Evolutionary conservation across 1,140 invertebrate species (phyloP).

Genomic region (Augochlora pura): DNA sequence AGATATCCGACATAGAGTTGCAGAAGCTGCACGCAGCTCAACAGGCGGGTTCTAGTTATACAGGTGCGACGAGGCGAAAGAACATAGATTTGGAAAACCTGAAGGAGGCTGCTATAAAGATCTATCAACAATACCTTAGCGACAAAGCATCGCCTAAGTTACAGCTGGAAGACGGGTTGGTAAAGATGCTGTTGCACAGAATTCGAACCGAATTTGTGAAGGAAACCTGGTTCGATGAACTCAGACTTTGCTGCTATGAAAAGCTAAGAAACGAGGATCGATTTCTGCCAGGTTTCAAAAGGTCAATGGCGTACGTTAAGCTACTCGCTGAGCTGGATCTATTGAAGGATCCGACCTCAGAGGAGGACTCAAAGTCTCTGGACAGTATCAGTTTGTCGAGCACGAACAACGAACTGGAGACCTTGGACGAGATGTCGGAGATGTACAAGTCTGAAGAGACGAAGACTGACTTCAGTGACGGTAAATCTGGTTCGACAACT

Average conservation of each 20-base stretch:
- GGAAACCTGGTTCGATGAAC: constrained; percentile 92
- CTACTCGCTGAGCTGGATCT: constrained; percentile 89
- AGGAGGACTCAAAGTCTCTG: constrained; percentile 82
- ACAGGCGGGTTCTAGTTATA: constrained; percentile 31
- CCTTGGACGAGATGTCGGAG: constrained; percentile 65
- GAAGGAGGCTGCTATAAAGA: constrained; percentile 88
- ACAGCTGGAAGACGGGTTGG: constrained; percentile 84
- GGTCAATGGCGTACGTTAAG: constrained; percentile 86
- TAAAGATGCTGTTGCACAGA: constrained; percentile 84
- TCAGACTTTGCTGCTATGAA: constrained; percentile 86
- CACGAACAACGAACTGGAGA: constrained; percentile 75
- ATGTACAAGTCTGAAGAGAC: constrained; percentile 47
- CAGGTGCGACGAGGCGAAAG: constrained; percentile 64
- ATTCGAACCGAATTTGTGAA: constrained; percentile 84
- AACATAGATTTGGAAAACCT: constrained; percentile 82
- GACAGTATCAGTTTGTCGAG: constrained; percentile 79
- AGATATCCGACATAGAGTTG: constrained; percentile 84
- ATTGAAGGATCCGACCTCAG: constrained; percentile 81
- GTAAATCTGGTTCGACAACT: constrained; percentile 60
- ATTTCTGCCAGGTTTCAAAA: constrained; percentile 87
- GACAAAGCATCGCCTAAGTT: constrained; percentile 87
- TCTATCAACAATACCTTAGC: constrained; percentile 91
- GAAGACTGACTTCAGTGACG: constrained; percentile 49
- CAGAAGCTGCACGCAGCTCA: constrained; percentile 78
- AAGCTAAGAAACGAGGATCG: constrained; percentile 85